A percentile compares a stretch with the other conserved stretches of the same genome.
Conservation (phyloP, 2,888 invertebrate genomes). For the Hirtodrosophila trivittata region DNA sequence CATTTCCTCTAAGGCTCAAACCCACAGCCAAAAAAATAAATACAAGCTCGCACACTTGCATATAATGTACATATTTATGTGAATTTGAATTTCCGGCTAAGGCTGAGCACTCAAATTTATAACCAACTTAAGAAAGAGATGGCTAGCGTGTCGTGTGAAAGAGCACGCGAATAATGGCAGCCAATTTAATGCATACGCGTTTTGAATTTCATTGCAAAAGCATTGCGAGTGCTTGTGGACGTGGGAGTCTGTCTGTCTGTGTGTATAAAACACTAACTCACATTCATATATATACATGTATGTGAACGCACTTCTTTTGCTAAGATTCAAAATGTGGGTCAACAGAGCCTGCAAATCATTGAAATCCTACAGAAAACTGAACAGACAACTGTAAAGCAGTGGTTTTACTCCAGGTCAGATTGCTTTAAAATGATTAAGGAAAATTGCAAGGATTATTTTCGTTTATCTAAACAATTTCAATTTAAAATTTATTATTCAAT, state of each 20-base stretch:
- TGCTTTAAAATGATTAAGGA: too few species aligned
- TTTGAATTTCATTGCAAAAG: slow-evolving; percentile 68
- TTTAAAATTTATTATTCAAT: too few species aligned
- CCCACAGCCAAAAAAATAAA: not conserved
- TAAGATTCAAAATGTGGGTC: slow-evolving; percentile 40
- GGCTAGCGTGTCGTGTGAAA: slow-evolving; percentile 14
- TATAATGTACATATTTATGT: slow-evolving; percentile 16
- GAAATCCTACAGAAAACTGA: slow-evolving; percentile 4
- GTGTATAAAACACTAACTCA: slow-evolving; percentile 2
- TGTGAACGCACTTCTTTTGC: not conserved
- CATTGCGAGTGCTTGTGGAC: not conserved
- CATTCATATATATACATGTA: slow-evolving; percentile 2
- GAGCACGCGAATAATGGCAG: slow-evolving; percentile 29
- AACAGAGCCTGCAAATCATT: slow-evolving; percentile 13
- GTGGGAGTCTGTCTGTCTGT: slow-evolving; percentile 12
- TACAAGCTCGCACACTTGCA: slow-evolving; percentile 7
- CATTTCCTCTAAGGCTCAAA: not conserved
- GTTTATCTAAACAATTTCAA: too few species aligned
- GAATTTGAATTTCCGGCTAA: slow-evolving; percentile 23
- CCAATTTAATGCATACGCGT: slow-evolving; percentile 60
- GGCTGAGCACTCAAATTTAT: slow-evolving; percentile 36
- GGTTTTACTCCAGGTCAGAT: too few species aligned
- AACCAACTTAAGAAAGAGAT: slow-evolving; percentile 12
- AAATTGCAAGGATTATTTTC: too few species aligned
- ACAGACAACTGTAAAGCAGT: too few species aligned